Base-by-base conservation (phyloP, 2,888 invertebrate genomes). In the Melipona beecheii region DNA sequence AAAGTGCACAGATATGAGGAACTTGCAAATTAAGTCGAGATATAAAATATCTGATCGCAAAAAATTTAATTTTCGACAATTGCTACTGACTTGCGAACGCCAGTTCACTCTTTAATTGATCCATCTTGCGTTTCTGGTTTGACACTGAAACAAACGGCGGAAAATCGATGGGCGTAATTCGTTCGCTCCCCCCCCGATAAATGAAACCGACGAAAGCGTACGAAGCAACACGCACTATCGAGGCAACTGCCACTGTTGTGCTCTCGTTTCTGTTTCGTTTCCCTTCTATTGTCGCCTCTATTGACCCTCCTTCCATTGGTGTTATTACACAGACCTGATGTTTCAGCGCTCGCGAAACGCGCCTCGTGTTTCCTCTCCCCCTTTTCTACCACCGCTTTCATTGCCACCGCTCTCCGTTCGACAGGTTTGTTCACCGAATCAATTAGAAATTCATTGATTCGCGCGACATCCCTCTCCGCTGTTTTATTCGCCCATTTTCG, bases 191-290 rank as follows among this genome's bases (percentile, higher is more conserved):
- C 24, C 36, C 24, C 24, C 36, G 49, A 19, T 27, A 64, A 68
- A 73, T 64, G 50, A 54, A 68, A 31, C n/a, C 65, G 50, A 31
- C 73, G 64, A 75, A 58, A 60, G 66, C 60, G 58, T 52, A 36
- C 31, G 54, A 49, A 27, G 76, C 56, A 49, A 58, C 50, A 75
- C 70, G 62, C 50, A 52, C 65, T 65, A 71, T 82, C 31, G 56
- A 64, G 72, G 73, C 58, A 70, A 69, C 65, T n/a, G 43, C 62
- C 31, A 54, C 64, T 65, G 65, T 78, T 79, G 36, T 43, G 66
- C 75, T 69, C 56, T 68, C 74, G 62, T 76, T 74, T 87, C 85
- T 78, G 66, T 81, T 78, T 87, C 80, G 68, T 78, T 85, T 87
- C 73, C 74, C 76, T 85, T 69, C 76, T 74, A 87, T 85, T 82